These are phyloP conservation scores for Suncus etruscus DNA, from an alignment of 2,113 vertebrate genomes.

Conservation along the genomic window DNA sequence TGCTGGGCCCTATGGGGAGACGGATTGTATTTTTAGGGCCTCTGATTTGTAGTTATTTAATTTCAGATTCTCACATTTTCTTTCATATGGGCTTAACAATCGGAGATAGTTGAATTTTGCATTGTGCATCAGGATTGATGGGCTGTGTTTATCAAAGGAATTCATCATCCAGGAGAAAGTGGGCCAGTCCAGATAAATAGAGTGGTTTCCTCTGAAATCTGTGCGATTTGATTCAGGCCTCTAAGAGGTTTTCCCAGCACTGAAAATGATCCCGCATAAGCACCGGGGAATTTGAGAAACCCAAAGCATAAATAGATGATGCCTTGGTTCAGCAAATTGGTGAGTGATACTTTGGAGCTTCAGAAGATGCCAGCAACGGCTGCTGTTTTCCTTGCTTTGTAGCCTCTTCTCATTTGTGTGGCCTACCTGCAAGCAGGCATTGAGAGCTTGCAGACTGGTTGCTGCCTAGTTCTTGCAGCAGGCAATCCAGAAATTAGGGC, in stretches of 20 bases:
- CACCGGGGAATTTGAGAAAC: not conserved
- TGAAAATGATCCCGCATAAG: not conserved
- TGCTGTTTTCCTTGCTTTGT: not conserved
- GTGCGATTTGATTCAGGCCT: constrained; percentile 26
- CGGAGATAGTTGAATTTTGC: constrained; percentile 35
- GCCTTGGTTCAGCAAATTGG: constrained; percentile 2
- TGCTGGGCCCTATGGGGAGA: not conserved
- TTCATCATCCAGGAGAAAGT: constrained; percentile 48
- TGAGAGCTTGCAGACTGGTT: not conserved
- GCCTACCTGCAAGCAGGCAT: not conserved
- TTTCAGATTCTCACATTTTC: constrained; percentile 52
- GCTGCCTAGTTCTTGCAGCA: constrained; percentile 14
- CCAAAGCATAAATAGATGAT: not conserved
- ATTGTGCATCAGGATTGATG: constrained; percentile 35
- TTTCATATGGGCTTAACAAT: constrained; percentile 34
- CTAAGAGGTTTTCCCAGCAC: constrained; percentile 11
- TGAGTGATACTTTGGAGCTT: not conserved
- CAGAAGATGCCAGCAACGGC: not conserved
- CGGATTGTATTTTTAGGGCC: constrained; percentile 60
- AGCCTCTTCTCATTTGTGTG: not conserved
- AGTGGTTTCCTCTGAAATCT: constrained; percentile 21
- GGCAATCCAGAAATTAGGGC: constrained; percentile 43
- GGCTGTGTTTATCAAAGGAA: constrained; percentile 55
- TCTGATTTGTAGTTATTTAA: constrained; percentile 62
- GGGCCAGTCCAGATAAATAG: constrained; percentile 24